A percentile compares a stretch with the other conserved stretches of the same genome.
Evolutionary conservation across 2,113 vertebrate species (phyloP).

Genomic region (Chlorocebus sabaeus): DNA sequence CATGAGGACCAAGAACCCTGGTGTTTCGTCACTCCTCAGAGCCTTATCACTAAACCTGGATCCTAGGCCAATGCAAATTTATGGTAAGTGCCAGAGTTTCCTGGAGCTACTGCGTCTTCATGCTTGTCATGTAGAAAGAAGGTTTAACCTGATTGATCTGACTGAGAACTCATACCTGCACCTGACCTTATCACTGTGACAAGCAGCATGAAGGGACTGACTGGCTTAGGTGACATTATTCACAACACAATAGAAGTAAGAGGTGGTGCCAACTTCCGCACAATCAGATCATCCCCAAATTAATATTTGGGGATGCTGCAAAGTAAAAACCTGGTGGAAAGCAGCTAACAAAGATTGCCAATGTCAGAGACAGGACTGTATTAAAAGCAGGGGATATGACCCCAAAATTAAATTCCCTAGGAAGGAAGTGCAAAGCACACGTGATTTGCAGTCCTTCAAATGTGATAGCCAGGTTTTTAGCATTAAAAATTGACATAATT

Average conservation of each 20-base stretch:
- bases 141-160: neutral
- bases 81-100: neutral
- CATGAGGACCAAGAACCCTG: no score
- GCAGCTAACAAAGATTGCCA: neutral
- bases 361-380: neutral
- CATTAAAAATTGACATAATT: neutral
- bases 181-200: neutral
- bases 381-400: neutral
- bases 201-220: neutral
- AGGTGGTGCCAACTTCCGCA: neutral
- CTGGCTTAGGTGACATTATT: neutral
- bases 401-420: neutral
- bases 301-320: neutral
- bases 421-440: neutral
- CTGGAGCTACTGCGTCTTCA: neutral
- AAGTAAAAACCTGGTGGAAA: neutral
- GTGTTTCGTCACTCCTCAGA: no score
- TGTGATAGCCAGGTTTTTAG: neutral
- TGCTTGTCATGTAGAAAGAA: neutral
- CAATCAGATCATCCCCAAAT: neutral
- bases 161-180: neutral
- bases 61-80: neutral
- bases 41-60: neutral
- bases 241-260: neutral
- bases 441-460: neutral